Base-by-base conservation (phyloP, 2,888 invertebrate species). In the Aromia moschata region DNA sequence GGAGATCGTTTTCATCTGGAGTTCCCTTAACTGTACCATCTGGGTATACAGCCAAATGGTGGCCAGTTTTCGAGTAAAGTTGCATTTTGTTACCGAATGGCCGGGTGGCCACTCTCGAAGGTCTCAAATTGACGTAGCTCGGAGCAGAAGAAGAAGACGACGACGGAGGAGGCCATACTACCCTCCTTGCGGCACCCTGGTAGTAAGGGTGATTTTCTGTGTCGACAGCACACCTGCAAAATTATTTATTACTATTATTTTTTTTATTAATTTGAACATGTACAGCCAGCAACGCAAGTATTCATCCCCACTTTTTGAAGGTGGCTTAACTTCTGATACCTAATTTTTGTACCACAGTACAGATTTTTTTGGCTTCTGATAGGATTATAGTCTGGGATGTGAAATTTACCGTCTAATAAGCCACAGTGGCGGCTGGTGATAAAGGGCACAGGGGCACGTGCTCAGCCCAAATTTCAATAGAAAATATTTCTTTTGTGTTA, bases 51-150 rank as follows among this genome's bases (percentile, higher is more conserved):
- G 81, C 84, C 33, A 87, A 73, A 69, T 84, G 83, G 72, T 81
- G 83, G 1, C 85, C 84, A 1, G 85, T 86, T 67, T 82, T 80
- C 58, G 83, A 85, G 71, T 82, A 85, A 15, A 87, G 76, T 68
- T 84, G 84, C 80, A 86, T 84, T 67, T 81, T 80, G 7, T 77
- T 77, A 15, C 83, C 81, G 67, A 81, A 83, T 37, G 83, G 81
- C 73, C 83, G 83, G 52, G 81, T 79, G 52, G 81, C 79, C 4
- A 69, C 62, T 33, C 63, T 59, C 1, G 69, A 61, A 47, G 69
- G 67, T 33, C 66, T 62, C 62, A 72, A 70, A 53, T 64, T 61
- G 20, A 61, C 30, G 18, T 60, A 53, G n/a, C 67, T 63, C 3
- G 68, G 58, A 14, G 62, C 58, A 7, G 69, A 49, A 5, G 70